These are phyloP conservation scores for Rynchops niger DNA, from an alignment of 2,113 vertebrate species.

Conservation along the genomic window DNA sequence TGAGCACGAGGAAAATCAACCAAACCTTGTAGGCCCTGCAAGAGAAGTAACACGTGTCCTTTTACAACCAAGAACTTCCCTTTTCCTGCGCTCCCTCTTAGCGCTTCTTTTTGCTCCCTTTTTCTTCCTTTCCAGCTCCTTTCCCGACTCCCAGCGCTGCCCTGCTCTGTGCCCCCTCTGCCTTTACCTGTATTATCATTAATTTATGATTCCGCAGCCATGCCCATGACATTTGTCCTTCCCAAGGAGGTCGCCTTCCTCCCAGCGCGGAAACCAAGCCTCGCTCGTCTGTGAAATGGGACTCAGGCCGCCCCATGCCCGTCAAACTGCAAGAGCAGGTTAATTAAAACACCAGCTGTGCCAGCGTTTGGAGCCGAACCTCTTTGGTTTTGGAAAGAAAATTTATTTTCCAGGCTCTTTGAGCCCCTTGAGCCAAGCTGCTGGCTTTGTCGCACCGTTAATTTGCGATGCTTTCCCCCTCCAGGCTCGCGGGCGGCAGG, in stretches of 20 bases:
- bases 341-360: not conserved
- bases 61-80: not conserved
- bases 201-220: not conserved
- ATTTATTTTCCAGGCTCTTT: not conserved
- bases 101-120: not conserved
- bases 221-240: not conserved
- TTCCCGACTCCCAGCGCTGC: rapidly evolving
- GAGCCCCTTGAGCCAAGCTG: not conserved
- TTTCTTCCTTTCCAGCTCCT: not conserved
- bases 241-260: not conserved
- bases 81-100: not conserved
- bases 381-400: not conserved
- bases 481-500: rapidly evolving
- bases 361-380: not conserved
- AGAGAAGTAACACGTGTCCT: not conserved
- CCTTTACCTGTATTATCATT: not conserved
- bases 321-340: not conserved
- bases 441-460: not conserved
- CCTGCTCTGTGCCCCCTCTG: not conserved
- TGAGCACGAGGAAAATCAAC: not conserved
- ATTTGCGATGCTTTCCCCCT: not conserved
- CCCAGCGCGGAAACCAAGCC: not conserved
- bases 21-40: not conserved
- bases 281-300: rapidly evolving
- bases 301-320: rapidly evolving